phyloP scores from a whole-genome alignment of 2,888 invertebrate genomes.

The Drosophila trichaetosa region DNA sequence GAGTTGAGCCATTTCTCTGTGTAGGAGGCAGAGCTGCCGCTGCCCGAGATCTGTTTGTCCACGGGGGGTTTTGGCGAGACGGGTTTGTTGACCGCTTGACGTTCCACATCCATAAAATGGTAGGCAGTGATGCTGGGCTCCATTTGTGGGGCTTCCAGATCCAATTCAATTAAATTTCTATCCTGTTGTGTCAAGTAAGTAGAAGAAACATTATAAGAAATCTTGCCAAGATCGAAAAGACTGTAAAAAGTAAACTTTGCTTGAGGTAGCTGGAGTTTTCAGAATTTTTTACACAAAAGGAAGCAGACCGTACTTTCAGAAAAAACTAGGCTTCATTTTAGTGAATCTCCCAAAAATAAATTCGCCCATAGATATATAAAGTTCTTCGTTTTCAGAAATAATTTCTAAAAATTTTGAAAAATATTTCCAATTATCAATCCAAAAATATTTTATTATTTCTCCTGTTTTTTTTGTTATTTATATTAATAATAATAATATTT shows the following conservation, averaged over 20 bases:
- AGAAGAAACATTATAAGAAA: not conserved
- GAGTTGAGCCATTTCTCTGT: slow-evolving; percentile 81
- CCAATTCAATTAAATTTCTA: slow-evolving; percentile 55
- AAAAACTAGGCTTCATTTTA: not conserved
- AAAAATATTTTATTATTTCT: too few relatives aligned
- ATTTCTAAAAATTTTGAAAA: not conserved
- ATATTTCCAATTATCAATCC: too few relatives aligned
- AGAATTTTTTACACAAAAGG: not conserved
- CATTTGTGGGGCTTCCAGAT: slow-evolving; percentile 34
- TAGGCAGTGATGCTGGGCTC: slow-evolving; percentile 42
- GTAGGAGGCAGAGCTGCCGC: slow-evolving; percentile 45
- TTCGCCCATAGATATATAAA: too few relatives aligned
- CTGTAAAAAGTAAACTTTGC: not conserved
- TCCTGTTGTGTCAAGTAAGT: slow-evolving; percentile 52
- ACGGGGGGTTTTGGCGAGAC: slow-evolving; percentile 39
- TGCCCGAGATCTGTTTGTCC: slow-evolving; percentile 26
- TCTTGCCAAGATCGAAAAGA: not conserved
- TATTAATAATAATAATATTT: too few relatives aligned
- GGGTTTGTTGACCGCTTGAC: slow-evolving; percentile 42
- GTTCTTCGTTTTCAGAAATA: not conserved
- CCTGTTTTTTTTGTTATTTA: too few relatives aligned
- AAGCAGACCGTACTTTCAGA: not conserved
- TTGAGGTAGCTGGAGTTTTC: not conserved
- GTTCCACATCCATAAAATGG: slow-evolving; percentile 59
- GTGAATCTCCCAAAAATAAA: not conserved